Evolutionary conservation across 2,888 invertebrate species (phyloP).

Genomic region (Carterocephalus palaemon): DNA sequence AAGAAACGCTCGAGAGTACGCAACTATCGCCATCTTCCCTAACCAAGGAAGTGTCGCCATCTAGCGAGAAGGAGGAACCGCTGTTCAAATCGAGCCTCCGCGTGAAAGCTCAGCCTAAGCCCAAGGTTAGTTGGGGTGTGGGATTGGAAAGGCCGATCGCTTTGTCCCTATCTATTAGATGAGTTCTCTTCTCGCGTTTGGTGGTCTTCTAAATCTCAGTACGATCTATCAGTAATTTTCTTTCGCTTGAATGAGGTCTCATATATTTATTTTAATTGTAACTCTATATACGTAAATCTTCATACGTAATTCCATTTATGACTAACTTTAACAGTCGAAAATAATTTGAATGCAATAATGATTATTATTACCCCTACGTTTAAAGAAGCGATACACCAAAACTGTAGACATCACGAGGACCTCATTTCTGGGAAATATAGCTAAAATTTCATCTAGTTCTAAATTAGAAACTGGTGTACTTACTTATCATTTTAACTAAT

Average conservation of each 20-base stretch:
- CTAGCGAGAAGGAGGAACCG: constrained; percentile 69
- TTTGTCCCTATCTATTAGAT: constrained; percentile 59
- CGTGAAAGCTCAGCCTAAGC: constrained; percentile 56
- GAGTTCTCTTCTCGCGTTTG: constrained; percentile 48
- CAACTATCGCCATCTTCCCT: constrained; percentile 43
- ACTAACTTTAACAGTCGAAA: not conserved
- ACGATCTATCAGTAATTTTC: constrained; percentile 9
- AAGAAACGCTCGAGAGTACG: constrained; percentile 37
- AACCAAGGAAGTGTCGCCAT: constrained; percentile 45
- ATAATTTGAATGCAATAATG: too few relatives aligned
- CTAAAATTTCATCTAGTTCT: constrained; percentile 3
- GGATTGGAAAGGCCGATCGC: constrained; percentile 35
- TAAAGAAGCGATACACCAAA: too few relatives aligned
- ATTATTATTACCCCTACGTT: too few relatives aligned
- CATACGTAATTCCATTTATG: not conserved
- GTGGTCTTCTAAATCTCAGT: constrained; percentile 41
- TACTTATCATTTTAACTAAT: constrained; percentile 1
- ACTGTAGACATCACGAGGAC: not conserved
- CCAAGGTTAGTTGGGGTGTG: constrained; percentile 65
- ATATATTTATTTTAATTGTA: too few relatives aligned
- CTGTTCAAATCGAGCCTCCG: constrained; percentile 73
- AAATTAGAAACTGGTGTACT: constrained; percentile 5
- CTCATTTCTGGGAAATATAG: constrained; percentile 18
- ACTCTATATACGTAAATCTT: not conserved
- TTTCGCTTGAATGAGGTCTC: constrained; percentile 19